Evolutionary conservation across 2,113 vertebrate species (phyloP).

Genomic region (Zingel zingel): DNA sequence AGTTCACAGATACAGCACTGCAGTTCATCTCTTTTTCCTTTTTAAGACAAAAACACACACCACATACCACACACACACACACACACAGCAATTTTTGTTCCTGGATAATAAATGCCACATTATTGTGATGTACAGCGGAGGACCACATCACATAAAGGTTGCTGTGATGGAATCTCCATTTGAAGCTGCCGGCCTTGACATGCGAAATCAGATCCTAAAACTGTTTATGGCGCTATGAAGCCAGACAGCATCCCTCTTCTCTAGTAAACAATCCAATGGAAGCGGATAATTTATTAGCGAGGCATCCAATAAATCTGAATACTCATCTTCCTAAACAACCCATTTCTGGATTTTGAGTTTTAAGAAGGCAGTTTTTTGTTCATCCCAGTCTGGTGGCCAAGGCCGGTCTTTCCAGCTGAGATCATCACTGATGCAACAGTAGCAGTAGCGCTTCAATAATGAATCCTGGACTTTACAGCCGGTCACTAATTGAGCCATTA

Average conservation of each 20-base stretch:
- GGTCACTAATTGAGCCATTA: conserved; percentile 57
- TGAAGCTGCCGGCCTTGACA: conserved; percentile 61
- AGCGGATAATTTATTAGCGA: conserved; percentile 53
- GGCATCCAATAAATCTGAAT: conserved; percentile 62
- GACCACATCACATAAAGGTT: conserved; percentile 58
- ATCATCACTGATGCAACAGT: conserved; percentile 24
- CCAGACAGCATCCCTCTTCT: conserved; percentile 46
- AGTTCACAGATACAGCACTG: conserved; percentile 13
- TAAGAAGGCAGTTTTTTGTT: conserved; percentile 22
- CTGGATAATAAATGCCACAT: conserved; percentile 71
- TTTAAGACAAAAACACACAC: neutral
- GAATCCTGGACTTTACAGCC: conserved; percentile 45
- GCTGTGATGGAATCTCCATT: conserved; percentile 61
- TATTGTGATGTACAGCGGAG: conserved; percentile 69
- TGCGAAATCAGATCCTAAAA: conserved; percentile 65
- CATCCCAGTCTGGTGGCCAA: conserved; percentile 35
- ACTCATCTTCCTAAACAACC: conserved; percentile 52
- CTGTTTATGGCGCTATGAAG: conserved; percentile 58
- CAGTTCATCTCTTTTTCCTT: neutral
- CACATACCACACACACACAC: neutral
- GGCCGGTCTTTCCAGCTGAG: conserved; percentile 8
- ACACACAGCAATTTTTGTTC: conserved; percentile 27
- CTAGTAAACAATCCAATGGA: conserved; percentile 63
- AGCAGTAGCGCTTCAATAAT: conserved; percentile 27
- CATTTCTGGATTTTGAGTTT: conserved; percentile 39